These are phyloP conservation scores for Melanerpes aurifrons DNA, from an alignment of 2,113 vertebrate genomes.

Conservation along the genomic window DNA sequence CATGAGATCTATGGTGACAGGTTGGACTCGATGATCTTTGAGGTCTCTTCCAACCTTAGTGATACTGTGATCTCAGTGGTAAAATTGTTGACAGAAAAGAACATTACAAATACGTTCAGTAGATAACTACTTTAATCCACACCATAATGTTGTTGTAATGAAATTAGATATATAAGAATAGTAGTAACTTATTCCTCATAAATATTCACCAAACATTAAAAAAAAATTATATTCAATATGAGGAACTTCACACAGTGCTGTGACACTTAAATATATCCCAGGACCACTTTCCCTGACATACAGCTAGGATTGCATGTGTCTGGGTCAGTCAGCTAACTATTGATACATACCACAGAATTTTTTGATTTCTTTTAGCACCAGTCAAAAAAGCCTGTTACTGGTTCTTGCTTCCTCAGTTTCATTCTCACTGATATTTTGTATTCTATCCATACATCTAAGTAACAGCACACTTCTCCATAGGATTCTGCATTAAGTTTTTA, in stretches of 20 bases:
- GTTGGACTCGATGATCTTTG: too few relatives aligned
- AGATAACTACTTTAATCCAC: not conserved
- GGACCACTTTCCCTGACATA: not conserved
- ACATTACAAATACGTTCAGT: not conserved
- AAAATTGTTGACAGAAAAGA: not conserved
- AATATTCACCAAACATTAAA: not conserved
- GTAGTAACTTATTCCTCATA: not conserved
- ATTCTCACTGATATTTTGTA: not conserved
- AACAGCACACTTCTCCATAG: not conserved
- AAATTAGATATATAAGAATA: not conserved
- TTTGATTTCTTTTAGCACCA: not conserved
- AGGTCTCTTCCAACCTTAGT: too few relatives aligned
- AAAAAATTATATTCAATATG: not conserved
- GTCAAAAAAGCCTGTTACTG: not conserved
- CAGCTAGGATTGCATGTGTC: accelerated
- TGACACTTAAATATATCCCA: not conserved
- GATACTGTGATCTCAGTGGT: not conserved
- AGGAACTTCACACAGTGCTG: not conserved
- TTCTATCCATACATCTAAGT: not conserved
- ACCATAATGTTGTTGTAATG: not conserved
- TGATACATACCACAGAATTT: not conserved
- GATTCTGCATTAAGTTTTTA: not conserved
- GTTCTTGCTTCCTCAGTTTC: not conserved
- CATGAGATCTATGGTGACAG: too few relatives aligned
- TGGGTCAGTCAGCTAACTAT: not conserved